These are phyloP conservation scores for Bombus cullumanus DNA, from an alignment of 1,140 invertebrate genomes.

Conservation along the genomic window DNA sequence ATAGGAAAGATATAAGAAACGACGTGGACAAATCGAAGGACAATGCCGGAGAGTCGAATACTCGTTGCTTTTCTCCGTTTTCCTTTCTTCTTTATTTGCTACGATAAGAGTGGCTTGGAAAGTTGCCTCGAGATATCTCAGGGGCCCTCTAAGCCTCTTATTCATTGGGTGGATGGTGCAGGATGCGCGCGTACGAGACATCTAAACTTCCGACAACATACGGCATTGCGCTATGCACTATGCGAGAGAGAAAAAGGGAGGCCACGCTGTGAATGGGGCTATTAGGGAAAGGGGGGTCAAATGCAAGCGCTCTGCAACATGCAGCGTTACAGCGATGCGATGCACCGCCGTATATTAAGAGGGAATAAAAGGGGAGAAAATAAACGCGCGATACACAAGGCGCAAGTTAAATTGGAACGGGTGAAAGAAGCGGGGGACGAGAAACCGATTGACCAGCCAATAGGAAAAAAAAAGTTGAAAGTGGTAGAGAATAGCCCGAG, in stretches of 20 bases:
- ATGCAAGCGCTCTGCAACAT: conserved; percentile 25
- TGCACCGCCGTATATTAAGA: conserved; percentile 27
- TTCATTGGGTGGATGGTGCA: not conserved
- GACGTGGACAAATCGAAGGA: conserved; percentile 24
- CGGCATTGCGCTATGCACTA: not conserved
- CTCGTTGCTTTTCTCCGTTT: not conserved
- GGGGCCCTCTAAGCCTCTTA: conserved; percentile 7
- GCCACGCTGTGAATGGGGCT: conserved; percentile 30
- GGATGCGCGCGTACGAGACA: conserved; percentile 4
- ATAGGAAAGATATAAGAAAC: not conserved
- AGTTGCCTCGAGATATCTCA: conserved; percentile 18
- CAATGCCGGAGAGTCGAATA: not conserved
- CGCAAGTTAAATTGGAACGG: not conserved
- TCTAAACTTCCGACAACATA: conserved; percentile 9
- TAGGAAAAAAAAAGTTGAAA: not conserved
- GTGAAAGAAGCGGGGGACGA: not conserved
- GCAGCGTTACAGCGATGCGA: conserved; percentile 17
- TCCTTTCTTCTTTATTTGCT: not conserved
- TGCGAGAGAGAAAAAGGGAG: conserved; percentile 20
- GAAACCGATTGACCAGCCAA: conserved; percentile 8
- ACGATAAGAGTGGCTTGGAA: conserved; percentile 25
- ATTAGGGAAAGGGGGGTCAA: conserved; percentile 47
- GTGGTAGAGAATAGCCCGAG: not conserved
- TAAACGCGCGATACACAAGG: conserved; percentile 10
- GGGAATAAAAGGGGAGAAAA: conserved; percentile 36